Percentiles rank a stretch among this genome's conserved stretches.
These are phyloP conservation scores for Dryas iulia DNA, from an alignment of 1,140 invertebrate species.

Conservation along the genomic window DNA sequence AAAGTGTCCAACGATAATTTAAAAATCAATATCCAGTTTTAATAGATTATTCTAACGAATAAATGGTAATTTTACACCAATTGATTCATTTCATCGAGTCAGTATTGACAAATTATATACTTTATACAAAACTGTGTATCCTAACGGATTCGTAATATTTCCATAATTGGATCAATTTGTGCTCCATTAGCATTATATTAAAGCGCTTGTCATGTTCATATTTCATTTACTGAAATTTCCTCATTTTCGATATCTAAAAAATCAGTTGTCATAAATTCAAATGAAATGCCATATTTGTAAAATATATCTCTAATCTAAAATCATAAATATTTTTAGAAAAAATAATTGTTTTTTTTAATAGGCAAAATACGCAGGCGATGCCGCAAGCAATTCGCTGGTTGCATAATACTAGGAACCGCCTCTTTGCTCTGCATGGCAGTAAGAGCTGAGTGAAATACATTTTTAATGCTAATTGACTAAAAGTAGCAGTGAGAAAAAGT, in stretches of 20 bases:
- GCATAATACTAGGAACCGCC: too few species aligned
- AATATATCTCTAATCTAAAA: too few species aligned
- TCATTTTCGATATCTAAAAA: neutral
- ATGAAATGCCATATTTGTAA: neutral
- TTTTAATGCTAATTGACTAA: too few species aligned
- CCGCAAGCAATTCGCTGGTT: too few species aligned
- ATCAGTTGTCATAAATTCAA: neutral
- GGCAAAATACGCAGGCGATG: too few species aligned
- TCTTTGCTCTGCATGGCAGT: too few species aligned
- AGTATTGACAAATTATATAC: neutral
- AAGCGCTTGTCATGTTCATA: neutral
- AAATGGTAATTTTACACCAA: too few species aligned
- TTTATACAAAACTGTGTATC: neutral
- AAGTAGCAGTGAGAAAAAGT: too few species aligned
- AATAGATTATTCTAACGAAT: too few species aligned
- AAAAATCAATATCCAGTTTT: neutral
- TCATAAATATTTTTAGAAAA: too few species aligned
- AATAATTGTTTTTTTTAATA: too few species aligned
- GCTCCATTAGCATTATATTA: slow-evolving; percentile 1
- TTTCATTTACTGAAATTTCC: neutral
- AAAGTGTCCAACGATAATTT: neutral
- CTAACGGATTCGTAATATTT: neutral
- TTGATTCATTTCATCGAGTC: neutral
- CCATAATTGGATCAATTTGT: slow-evolving; percentile 1
- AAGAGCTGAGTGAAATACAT: too few species aligned